Base-by-base conservation (phyloP, 2,888 invertebrate species). In the Perdita meconis region DNA sequence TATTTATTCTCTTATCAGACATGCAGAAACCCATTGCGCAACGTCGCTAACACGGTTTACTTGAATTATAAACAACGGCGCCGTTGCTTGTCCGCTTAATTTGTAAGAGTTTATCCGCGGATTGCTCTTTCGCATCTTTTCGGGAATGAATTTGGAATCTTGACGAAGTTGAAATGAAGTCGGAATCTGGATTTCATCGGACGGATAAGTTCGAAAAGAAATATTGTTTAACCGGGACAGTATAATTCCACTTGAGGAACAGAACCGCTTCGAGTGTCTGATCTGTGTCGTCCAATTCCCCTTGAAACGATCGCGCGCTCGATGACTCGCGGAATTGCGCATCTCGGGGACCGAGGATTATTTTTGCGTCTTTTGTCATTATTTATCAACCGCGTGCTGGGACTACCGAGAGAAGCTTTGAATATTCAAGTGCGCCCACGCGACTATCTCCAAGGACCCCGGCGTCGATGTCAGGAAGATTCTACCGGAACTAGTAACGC, bases 401-500 rank as follows among this genome's bases (percentile, higher is more conserved):
- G 59, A 61, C 68, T 67, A 75, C 76, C 80, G 40, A 80, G 80
- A 81, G 81, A 83, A 83, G 78, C 80, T 88, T 88, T 89, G 88
- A 90, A 90, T 91, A 90, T 90, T 91, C 90, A 91, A 82, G 79
- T 82, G 79, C 89, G 84, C 91, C 91, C 88, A 91, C 91, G 87
- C 84, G 64, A 53, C 56, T 72, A 61, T 69, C 60, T 51, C 67
- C 85, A 84, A 84, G 84, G 84, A 74, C 72, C 72, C 40, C 57
- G 56, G 40, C 55, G 56, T 50, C 63, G 26, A 63, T 73, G 55
- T 57, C 68, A 64, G 66, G 80, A 80, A 69, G 80, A 83, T 78
- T 63, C 69, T 69, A 71, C 47, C 63, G 60, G 47, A 44, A 13
- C 50, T 61, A 26, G 26, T 38, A 40, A 34, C 61, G 40, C 42